Evolutionary conservation across 35 echinoderm and acorn worm genomes (phyloP), one percentile per base, ranked within the genome.

Genomic region (Eucidaris tribuloides): DNA sequence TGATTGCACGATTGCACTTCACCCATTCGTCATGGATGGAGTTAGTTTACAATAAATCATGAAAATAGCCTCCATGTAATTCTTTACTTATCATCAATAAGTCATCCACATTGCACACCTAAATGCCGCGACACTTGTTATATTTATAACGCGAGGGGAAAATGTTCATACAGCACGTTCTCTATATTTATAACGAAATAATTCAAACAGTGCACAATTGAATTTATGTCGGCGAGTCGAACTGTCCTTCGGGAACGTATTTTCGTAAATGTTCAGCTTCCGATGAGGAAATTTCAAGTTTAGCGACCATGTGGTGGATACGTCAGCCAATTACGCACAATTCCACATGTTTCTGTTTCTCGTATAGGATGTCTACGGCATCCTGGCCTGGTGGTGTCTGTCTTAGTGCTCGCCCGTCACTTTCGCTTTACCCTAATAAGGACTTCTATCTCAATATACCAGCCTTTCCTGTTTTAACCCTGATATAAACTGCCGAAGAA

Each of bases 271-370:
- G 61, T 32, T 32, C 61, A 34, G 61, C 37, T 64, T 64, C 61
- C 61, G 61, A 31, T 7, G 29, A 64, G 61, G 61, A 64, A 64
- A 64, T 64, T 64, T 64, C 61, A 64, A 64, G 61, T 64, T 64
- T 64, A 64, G 30, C 25, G 37, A 27, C 61, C 61, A 64, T 64
- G 61, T 64, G 61, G 25, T 64, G 61, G 61, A 64, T 64, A 64
- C 30, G 61, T 64, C 61, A 64, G 61, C 30, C 61, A n/a, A 64
- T 2, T 32, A 32, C 37, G 9, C n/a, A n/a, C n/a, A 64, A 32
- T 64, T 64, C 61, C 61, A 64, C 61, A 64, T 64, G 61, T 64
- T 27, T 34, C 17, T 28, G n/a, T n/a, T n/a, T n/a, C n/a, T n/a
- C n/a, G n/a, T 6, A 58, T 22, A 58, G 28, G 18, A 28, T 59